phyloP scores from a whole-genome alignment of 2,888 invertebrate genomes.

The Allacma fusca region DNA sequence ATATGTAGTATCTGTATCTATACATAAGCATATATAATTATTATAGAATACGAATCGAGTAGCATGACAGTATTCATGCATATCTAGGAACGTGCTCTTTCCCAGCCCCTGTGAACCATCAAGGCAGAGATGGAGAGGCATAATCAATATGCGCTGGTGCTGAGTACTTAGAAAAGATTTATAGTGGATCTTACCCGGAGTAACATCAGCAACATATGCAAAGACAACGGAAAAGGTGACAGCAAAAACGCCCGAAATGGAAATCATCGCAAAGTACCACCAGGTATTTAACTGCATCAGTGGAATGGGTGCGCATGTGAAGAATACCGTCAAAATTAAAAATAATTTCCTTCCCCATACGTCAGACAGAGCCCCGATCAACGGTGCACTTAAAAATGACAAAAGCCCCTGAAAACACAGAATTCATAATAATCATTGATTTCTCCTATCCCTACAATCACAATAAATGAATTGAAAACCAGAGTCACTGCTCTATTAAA shows the following conservation, averaged over 20 bases:
- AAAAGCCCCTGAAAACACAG: slow-evolving; percentile 77
- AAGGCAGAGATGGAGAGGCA: too few relatives aligned
- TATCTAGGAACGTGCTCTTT: too few relatives aligned
- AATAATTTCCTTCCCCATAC: slow-evolving; percentile 99
- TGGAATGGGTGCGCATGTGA: slow-evolving; percentile 98
- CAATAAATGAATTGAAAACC: too few relatives aligned
- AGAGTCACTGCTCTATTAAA: too few relatives aligned
- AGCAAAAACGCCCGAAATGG: slow-evolving; percentile 97
- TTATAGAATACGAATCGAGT: too few relatives aligned
- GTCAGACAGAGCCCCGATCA: slow-evolving; percentile 96
- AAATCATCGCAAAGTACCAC: slow-evolving; percentile 99
- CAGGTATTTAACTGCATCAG: slow-evolving; percentile 98
- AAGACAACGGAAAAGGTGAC: slow-evolving; percentile 99
- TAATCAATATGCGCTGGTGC: too few relatives aligned
- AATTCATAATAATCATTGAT: slow-evolving; percentile 17
- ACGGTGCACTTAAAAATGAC: slow-evolving; percentile 95
- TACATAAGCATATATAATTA: too few relatives aligned
- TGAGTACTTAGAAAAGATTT: neutral
- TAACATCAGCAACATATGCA: slow-evolving; percentile 99
- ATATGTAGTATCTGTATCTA: too few relatives aligned
- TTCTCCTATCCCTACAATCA: too few relatives aligned
- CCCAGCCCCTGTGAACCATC: too few relatives aligned
- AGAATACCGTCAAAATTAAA: slow-evolving; percentile 95
- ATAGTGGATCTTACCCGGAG: slow-evolving; percentile 64
- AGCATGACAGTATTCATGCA: too few relatives aligned